Evolutionary conservation across 2,797 vertebrate genomes (phyloP), one percentile per base, ranked within the genome.

Genomic region (Hemibagrus guttatus): DNA sequence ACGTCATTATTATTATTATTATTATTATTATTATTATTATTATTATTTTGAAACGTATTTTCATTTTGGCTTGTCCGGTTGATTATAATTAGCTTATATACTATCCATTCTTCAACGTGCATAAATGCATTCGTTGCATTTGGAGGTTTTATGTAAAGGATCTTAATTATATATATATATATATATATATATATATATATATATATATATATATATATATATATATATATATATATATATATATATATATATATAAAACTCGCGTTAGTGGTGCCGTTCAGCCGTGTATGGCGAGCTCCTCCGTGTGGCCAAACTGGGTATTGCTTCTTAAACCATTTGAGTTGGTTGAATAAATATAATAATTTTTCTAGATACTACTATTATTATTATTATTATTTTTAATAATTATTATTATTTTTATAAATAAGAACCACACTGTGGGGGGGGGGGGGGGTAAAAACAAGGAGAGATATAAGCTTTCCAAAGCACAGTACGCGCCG

Each of bases 231-330:
- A 39, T 4, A 39, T 39, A 39, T 39, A 39, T 2, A 39, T 39
- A 39, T 39, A 39, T 39, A 39, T 49, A 8, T 49, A 1, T 9
- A 8, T 71, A 86, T 86, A 35, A 39, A 17, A 17, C 11, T 81
- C 39, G 69, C 64, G 49, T 59, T 39, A 49, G 83, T 68, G 39
- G 28, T 46, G 72, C 31, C 42, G 87, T 86, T 85, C 74, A 87
- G 83, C 86, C 89, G 84, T 91, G 94, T 91, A 90, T 87, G 87
- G 89, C 92, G 93, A 95, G 94, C 94, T 93, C 95, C 95, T 94
- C 93, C 95, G 90, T 89, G 93, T 93, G 95, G 94, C 90, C 42
- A 54, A 42, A 14, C 14, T 81, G 58, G 85, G 90, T 92, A 90
- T 84, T 85, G 87, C 83, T 7, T 17, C 59, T 9, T 46, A 8